Conservation (phyloP, 2,113 vertebrate genomes). For the Melospiza georgiana region DNA sequence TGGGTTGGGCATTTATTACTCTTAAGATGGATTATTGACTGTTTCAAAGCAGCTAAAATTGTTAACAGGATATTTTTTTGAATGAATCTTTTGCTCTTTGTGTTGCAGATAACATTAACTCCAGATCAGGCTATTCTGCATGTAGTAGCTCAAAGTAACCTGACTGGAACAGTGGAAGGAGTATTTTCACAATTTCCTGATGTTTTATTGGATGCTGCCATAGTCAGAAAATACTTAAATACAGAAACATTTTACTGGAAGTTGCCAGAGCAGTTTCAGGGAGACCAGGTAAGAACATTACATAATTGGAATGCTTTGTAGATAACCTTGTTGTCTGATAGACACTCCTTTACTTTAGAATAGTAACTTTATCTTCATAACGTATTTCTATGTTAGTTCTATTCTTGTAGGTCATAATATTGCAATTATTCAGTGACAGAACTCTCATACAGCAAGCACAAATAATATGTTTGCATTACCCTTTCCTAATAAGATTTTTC, state of each 20-base stretch:
- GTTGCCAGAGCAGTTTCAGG: constrained; percentile 82
- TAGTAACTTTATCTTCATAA: neutral
- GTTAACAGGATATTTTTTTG: neutral
- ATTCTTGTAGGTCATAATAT: neutral
- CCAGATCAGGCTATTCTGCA: constrained; percentile 62
- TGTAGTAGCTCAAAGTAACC: constrained; percentile 84
- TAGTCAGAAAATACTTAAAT: constrained; percentile 68
- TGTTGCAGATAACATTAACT: constrained; percentile 73
- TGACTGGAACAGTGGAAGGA: constrained; percentile 79
- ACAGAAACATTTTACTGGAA: constrained; percentile 88
- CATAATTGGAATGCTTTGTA: neutral
- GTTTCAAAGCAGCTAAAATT: neutral
- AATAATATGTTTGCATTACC: neutral
- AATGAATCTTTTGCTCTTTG: neutral
- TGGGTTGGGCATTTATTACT: neutral
- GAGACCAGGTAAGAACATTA: constrained; percentile 78
- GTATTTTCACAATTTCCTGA: constrained; percentile 82
- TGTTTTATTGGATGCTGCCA: constrained; percentile 78
- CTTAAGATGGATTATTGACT: neutral
- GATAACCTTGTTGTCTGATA: neutral
- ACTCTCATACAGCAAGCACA: neutral
- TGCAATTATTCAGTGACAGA: neutral
- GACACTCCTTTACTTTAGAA: neutral
- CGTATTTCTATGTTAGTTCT: neutral
- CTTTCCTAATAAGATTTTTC: neutral